Evolutionary conservation across 2,797 vertebrate genomes (phyloP).

Genomic region (Eidolon dupreanum): DNA sequence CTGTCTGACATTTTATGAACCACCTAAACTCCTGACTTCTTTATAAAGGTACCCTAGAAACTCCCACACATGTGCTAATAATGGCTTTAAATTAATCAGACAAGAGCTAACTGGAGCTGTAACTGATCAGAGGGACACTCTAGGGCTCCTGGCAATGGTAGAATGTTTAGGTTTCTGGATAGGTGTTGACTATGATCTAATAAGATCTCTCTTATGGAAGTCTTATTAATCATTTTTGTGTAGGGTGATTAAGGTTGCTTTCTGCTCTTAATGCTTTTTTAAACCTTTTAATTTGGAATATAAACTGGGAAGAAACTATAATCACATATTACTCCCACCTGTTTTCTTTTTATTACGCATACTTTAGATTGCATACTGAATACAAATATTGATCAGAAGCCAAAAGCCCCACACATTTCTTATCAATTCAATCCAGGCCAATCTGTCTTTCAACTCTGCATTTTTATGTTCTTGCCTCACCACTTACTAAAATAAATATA

Average conservation of each 20-base stretch:
- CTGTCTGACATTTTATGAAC: not conserved
- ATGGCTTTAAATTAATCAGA: not conserved
- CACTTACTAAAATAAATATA: constrained; percentile 68
- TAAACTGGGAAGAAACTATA: constrained; percentile 39
- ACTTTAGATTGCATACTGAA: constrained; percentile 69
- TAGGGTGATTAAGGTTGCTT: not conserved
- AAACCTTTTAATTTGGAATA: constrained; percentile 42
- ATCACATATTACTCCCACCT: constrained; percentile 15
- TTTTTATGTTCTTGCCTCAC: constrained; percentile 74
- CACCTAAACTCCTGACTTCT: constrained; percentile 3
- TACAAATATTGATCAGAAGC: constrained; percentile 76
- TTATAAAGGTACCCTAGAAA: not conserved
- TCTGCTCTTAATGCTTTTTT: not conserved
- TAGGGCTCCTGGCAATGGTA: not conserved
- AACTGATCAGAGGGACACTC: not conserved
- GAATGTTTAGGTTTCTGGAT: not conserved
- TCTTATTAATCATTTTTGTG: not conserved
- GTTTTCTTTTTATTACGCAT: constrained; percentile 60
- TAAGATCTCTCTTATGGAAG: not conserved
- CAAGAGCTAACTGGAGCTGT: not conserved
- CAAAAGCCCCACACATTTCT: constrained; percentile 70
- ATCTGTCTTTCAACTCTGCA: constrained; percentile 71
- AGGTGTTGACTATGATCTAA: not conserved
- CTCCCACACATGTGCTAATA: not conserved
- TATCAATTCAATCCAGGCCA: constrained; percentile 67